phyloP scores from a whole-genome alignment of 2,113 vertebrate genomes.

The Neofelis nebulosa region DNA sequence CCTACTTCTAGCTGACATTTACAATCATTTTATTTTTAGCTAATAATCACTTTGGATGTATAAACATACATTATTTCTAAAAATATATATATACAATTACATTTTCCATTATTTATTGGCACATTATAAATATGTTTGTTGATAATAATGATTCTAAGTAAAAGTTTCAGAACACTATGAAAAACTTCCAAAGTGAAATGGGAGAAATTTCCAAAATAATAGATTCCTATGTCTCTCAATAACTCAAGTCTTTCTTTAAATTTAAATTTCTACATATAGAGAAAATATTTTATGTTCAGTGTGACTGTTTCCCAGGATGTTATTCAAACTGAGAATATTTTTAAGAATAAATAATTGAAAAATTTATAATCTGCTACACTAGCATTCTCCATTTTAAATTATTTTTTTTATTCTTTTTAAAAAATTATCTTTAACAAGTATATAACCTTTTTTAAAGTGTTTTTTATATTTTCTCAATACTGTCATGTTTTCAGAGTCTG shows the following conservation, averaged over 20 bases:
- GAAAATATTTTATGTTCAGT: not conserved
- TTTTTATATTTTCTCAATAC: not conserved
- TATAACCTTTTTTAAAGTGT: not conserved
- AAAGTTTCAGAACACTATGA: not conserved
- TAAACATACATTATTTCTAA: constrained; percentile 22
- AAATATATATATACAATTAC: constrained; percentile 22
- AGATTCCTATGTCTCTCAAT: not conserved
- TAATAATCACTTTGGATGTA: not conserved
- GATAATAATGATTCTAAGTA: not conserved
- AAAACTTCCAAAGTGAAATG: not conserved
- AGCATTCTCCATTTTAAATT: not conserved
- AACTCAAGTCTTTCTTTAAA: not conserved
- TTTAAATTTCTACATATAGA: not conserved
- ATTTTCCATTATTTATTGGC: constrained; percentile 36
- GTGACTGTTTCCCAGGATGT: not conserved
- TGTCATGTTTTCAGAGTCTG: not conserved
- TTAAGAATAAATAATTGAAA: not conserved
- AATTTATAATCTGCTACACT: not conserved
- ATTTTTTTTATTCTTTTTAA: not conserved
- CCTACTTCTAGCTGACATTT: constrained; percentile 43
- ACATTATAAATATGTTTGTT: not conserved
- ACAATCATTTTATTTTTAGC: constrained; percentile 34
- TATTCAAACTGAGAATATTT: not conserved
- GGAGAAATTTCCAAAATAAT: not conserved
- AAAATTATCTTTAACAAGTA: not conserved